These are phyloP conservation scores for Elephantulus edwardii DNA, from an alignment of 2,113 vertebrate genomes.

Conservation along the genomic window DNA sequence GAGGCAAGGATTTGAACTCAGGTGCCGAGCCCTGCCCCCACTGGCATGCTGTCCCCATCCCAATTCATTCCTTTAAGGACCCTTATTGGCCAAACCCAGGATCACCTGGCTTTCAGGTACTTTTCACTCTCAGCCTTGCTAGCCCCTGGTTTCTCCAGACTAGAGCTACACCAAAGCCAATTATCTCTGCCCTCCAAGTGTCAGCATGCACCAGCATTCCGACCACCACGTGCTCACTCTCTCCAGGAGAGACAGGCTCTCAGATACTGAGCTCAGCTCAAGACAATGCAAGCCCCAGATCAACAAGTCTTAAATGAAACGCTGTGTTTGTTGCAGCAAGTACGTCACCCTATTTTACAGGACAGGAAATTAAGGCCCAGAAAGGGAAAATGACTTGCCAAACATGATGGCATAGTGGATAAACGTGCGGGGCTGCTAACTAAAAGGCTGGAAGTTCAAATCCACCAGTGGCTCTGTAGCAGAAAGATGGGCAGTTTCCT, in stretches of 20 bases:
- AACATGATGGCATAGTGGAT: too few species aligned
- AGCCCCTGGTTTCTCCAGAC: neutral
- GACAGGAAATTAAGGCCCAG: neutral
- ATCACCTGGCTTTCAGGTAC: neutral
- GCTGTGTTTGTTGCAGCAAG: neutral
- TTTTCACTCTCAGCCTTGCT: neutral
- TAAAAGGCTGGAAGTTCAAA: too few species aligned
- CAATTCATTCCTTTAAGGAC: fast-evolving
- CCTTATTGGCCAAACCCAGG: neutral
- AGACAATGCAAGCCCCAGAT: fast-evolving
- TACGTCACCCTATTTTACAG: neutral
- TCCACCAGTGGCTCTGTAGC: too few species aligned
- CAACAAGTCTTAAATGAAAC: neutral
- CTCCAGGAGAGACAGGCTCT: neutral
- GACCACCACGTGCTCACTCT: neutral
- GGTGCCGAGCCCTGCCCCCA: too few species aligned
- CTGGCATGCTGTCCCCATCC: neutral
- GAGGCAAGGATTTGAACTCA: neutral
- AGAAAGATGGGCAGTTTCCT: too few species aligned
- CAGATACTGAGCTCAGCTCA: neutral
- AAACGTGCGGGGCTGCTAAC: too few species aligned
- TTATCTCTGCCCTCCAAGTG: neutral
- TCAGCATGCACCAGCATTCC: neutral
- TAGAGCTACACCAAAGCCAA: fast-evolving
- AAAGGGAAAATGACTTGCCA: neutral